phyloP scores from a whole-genome alignment of 2,888 invertebrate species.

The Ypsolopha sequella region DNA sequence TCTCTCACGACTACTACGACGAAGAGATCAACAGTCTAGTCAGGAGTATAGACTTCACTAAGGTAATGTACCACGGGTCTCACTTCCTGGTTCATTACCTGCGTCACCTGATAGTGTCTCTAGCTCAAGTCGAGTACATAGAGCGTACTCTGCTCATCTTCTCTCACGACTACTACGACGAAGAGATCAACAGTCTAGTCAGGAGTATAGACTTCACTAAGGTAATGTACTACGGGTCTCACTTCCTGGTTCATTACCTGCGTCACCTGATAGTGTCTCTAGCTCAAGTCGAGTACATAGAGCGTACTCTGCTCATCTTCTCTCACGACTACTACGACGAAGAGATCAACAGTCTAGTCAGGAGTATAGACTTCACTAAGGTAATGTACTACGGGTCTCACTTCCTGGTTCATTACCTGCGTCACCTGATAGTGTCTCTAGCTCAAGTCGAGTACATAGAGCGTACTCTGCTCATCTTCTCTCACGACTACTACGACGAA shows the following conservation, averaged over 20 bases:
- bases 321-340: constrained; percentile 96
- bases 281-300: constrained; percentile 92
- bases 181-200: constrained; percentile 92
- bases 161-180: constrained; percentile 95
- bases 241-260: no score
- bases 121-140: constrained; percentile 91
- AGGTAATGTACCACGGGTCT: constrained; percentile 56
- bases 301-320: constrained; percentile 90
- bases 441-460: constrained; percentile 93
- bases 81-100: constrained; percentile 61
- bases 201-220: constrained; percentile 95
- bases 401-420: no score
- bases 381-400: no score
- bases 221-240: constrained; percentile 39
- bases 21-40: constrained; percentile 93
- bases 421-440: no score
- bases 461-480: constrained; percentile 90
- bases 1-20: constrained; percentile 96
- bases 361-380: no score
- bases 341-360: no score
- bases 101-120: constrained; percentile 92
- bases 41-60: constrained; percentile 93
- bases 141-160: constrained; percentile 91
- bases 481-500: constrained; percentile 94
- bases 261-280: no score